Evolutionary conservation across 1,140 invertebrate genomes (phyloP), one percentile per base, ranked within the genome.

Genomic region (Pachyrhynchus sulphureomaculatus): DNA sequence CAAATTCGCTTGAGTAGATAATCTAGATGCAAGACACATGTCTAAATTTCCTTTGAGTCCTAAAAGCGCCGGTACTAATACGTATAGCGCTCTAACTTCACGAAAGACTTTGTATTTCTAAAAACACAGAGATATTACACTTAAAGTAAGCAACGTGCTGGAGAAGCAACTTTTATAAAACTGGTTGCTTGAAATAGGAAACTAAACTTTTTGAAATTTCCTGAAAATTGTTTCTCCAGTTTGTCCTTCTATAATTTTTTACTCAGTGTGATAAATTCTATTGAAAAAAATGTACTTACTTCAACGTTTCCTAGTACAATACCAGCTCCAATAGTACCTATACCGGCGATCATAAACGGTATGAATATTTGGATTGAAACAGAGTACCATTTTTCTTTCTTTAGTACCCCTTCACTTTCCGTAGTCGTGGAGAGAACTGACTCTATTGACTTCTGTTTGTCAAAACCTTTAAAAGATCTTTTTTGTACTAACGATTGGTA

Each of bases 1-100:
- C 26, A 94, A 79, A 78, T 95, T 93, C 0, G 91, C 89, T 73
- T 94, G 92, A 0, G 93, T 97, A 13, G 93, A 96, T 0, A 99
- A 81, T 12, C 96, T 82, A 1, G 94, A 96, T 0, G 95, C 95
- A 20, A 98, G 79, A 42, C 96, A 98, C 95, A 98, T 98, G 79
- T 98, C 96, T 67, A 98, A 79, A 79, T 98, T 98, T 54, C 95
- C 96, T 79, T 98, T 98, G 21, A 98, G 79, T 4, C 96, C 95
- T 18, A 97, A 82, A 12, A 98, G 79, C n/a, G 95, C 88, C 32
- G 95, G 94, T 18, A 98, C 93, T 26, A 98, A 76, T 32, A 98
- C 93, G 65, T 96, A 90, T 21, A 97, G 83, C 72, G 95, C 91
- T 6, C 86, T 85, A 1, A 98, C 84, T 52, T 87, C 78, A 59